Conservation (phyloP, 92 coral and sea anemone species). For the Pocillopora grandis region DNA sequence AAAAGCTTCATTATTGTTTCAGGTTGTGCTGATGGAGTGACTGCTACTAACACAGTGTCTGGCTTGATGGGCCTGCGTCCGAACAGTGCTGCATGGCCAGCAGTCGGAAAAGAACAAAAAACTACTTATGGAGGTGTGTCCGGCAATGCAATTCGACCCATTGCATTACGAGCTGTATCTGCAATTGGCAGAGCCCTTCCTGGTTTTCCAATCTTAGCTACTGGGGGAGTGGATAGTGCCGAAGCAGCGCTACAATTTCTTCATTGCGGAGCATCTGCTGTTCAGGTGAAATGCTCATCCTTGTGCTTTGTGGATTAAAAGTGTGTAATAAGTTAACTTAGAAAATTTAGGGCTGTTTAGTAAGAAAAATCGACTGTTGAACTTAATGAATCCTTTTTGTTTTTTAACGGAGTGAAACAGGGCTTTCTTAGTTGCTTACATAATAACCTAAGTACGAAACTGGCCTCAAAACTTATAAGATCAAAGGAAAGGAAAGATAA, state of each 20-base stretch:
- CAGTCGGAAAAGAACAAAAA: constrained; percentile 71
- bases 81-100: constrained; percentile 84
- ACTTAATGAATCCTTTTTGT: too few relatives aligned
- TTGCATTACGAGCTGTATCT: constrained; percentile 97
- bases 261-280: constrained; percentile 94
- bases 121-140: constrained; percentile 99
- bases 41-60: constrained; percentile 98
- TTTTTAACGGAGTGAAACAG: too few relatives aligned
- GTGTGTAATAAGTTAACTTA: too few relatives aligned
- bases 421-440: too few relatives aligned
- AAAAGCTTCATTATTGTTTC: neutral
- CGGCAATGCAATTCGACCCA: constrained; percentile 97
- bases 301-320: too few relatives aligned
- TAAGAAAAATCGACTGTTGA: too few relatives aligned
- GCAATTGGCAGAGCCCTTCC: constrained; percentile 92
- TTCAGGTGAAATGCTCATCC: constrained; percentile 67
- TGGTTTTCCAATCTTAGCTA: constrained; percentile 92
- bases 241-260: constrained; percentile 95
- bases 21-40: constrained; percentile 97
- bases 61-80: constrained; percentile 93
- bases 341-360: too few relatives aligned
- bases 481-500: too few relatives aligned
- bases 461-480: too few relatives aligned
- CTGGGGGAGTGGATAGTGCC: constrained; percentile 99
- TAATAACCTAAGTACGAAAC: too few relatives aligned